Conservation (phyloP, 2,888 invertebrate species). For the Zhuqinia jingwanae region DNA sequence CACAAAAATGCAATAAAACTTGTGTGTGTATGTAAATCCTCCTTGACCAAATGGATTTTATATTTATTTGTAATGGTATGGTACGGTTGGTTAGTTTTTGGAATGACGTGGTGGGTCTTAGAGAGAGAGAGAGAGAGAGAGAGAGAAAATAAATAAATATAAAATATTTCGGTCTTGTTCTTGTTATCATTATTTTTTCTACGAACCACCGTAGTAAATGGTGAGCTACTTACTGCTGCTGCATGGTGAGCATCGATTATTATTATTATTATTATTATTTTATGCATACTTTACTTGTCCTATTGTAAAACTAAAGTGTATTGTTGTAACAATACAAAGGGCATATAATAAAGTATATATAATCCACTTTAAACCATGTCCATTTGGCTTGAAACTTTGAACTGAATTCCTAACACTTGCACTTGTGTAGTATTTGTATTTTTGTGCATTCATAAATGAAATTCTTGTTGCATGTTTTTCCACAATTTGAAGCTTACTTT, state of each 20-base stretch:
- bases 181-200: conserved; percentile 2
- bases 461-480: conserved; percentile 46
- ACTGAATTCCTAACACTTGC: conserved; percentile 28
- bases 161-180: conserved; percentile 51
- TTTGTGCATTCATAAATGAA: conserved; percentile 28
- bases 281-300: not conserved
- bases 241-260: not conserved
- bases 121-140: too few relatives aligned
- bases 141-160: too few relatives aligned
- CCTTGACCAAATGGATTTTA: conserved; percentile 32
- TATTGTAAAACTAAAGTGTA: not conserved
- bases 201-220: too few relatives aligned
- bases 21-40: conserved; percentile 13
- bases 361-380: conserved; percentile 7
- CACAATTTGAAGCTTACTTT: not conserved
- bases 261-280: not conserved
- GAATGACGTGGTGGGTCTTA: not conserved
- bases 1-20: conserved; percentile 62
- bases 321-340: not conserved
- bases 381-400: not conserved
- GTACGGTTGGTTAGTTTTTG: conserved; percentile 6
- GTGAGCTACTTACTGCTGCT: not conserved
- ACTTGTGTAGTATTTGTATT: too few relatives aligned
- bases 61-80: too few relatives aligned
- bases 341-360: not conserved